A percentile compares a stretch with the other conserved stretches of the same genome.
Conservation (phyloP, 2,797 vertebrate species). For the Falco berigora region DNA sequence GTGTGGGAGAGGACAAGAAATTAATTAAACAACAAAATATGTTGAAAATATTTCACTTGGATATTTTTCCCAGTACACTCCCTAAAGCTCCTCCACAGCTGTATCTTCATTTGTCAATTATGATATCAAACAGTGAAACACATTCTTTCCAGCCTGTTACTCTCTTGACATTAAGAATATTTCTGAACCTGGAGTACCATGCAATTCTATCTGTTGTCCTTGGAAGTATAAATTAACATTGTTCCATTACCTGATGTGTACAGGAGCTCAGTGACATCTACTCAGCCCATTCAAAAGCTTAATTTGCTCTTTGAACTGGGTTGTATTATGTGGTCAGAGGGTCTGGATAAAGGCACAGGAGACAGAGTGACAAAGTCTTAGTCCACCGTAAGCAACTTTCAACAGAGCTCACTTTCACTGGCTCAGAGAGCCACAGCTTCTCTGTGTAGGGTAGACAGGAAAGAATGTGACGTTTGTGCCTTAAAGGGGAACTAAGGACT, state of each 20-base stretch:
- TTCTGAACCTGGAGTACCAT: neutral
- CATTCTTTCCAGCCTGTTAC: neutral
- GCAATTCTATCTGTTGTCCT: neutral
- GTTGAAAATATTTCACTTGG: neutral
- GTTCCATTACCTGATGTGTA: neutral
- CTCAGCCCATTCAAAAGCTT: constrained; percentile 68
- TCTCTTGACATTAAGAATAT: neutral
- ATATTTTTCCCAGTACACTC: neutral
- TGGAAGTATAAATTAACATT: constrained; percentile 54
- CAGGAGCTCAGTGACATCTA: constrained; percentile 64
- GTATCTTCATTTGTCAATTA: neutral
- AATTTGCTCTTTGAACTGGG: constrained; percentile 77
- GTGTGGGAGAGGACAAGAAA: neutral
- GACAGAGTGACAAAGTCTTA: neutral
- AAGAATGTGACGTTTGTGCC: constrained; percentile 71
- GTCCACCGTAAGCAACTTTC: constrained; percentile 7
- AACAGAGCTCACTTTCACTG: neutral
- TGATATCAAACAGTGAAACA: neutral
- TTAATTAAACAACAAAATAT: neutral
- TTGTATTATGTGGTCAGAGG: constrained; percentile 74
- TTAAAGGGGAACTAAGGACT: constrained; percentile 67
- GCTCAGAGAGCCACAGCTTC: constrained; percentile 44
- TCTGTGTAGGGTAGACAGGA: constrained; percentile 59
- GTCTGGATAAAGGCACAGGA: constrained; percentile 58
- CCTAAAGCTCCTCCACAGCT: neutral